Percentiles rank a stretch among this genome's conserved stretches.
Evolutionary conservation across 2,113 vertebrate genomes (phyloP).

Genomic region (Lophura nycthemera): DNA sequence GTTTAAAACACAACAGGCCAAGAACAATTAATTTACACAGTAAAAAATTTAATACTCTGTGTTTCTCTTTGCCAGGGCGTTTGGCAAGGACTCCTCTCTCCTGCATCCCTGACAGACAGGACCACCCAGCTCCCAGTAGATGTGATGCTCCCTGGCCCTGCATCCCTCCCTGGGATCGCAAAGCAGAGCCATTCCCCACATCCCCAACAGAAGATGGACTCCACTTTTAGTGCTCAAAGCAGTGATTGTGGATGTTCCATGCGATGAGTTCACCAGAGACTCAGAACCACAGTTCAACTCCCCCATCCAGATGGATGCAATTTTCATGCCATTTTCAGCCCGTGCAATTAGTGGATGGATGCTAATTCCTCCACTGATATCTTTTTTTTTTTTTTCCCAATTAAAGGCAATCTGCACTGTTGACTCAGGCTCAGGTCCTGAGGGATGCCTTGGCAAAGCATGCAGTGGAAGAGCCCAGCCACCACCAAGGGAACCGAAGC

Average conservation of each 20-base stretch:
- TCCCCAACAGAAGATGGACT: background rate
- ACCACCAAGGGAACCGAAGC: background rate
- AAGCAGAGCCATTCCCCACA: background rate
- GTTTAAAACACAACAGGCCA: background rate
- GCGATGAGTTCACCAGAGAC: background rate
- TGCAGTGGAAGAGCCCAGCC: background rate
- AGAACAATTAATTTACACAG: background rate
- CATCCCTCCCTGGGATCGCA: background rate
- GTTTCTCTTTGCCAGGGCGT: background rate
- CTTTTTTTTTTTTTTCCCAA: background rate
- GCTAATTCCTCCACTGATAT: background rate
- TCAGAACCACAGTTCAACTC: background rate
- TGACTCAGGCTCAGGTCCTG: background rate
- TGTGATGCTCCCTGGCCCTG: background rate
- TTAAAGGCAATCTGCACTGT: background rate
- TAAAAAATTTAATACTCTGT: background rate
- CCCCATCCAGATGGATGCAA: background rate
- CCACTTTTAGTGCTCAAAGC: background rate
- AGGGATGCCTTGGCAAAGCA: background rate
- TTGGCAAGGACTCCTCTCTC: background rate
- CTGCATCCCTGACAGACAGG: background rate
- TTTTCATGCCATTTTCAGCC: background rate
- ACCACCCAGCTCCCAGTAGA: background rate
- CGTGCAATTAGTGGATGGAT: fast-evolving
- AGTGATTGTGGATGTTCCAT: fast-evolving